Conservation (phyloP, 2,888 invertebrate genomes). For the Lydus trimaculatus region DNA sequence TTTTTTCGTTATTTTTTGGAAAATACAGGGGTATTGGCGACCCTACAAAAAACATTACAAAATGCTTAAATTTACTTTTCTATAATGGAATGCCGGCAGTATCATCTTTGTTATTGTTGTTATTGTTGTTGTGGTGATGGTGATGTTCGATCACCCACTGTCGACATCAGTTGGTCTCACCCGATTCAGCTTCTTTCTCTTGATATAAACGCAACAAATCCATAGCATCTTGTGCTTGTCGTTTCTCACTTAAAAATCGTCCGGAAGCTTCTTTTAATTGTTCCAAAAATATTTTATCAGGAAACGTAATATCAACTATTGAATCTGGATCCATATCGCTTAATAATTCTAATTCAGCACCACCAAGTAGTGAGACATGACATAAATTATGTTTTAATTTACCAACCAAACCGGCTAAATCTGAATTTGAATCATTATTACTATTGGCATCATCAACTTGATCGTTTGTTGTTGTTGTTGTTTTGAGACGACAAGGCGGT, state of each 20-base stretch:
- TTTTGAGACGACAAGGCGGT: constrained; percentile 67
- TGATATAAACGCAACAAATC: constrained; percentile 80
- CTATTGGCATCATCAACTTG: constrained; percentile 46
- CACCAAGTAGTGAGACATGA: constrained; percentile 84
- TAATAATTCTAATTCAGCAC: constrained; percentile 82
- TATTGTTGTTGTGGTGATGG: neutral
- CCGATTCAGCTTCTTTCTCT: constrained; percentile 53
- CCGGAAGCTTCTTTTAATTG: constrained; percentile 86
- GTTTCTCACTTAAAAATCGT: constrained; percentile 74
- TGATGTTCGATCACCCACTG: constrained; percentile 14
- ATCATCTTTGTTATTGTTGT: neutral
- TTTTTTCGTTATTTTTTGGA: constrained; percentile 41
- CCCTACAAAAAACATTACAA: neutral
- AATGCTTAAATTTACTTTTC: constrained; percentile 13
- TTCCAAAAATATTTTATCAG: constrained; percentile 77
- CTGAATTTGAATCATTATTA: constrained; percentile 65
- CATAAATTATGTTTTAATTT: constrained; percentile 82
- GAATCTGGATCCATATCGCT: constrained; percentile 92
- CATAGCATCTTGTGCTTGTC: constrained; percentile 87
- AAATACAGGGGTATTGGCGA: constrained; percentile 5
- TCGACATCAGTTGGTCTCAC: constrained; percentile 35
- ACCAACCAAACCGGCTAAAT: constrained; percentile 78
- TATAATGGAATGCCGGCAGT: constrained; percentile 19
- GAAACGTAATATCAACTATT: constrained; percentile 78
- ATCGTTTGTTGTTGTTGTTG: constrained; percentile 49